A percentile compares a stretch with the other conserved stretches of the same genome.
phyloP scores from a whole-genome alignment of 2,888 invertebrate genomes.

The Caenorhabditis uteleia region DNA sequence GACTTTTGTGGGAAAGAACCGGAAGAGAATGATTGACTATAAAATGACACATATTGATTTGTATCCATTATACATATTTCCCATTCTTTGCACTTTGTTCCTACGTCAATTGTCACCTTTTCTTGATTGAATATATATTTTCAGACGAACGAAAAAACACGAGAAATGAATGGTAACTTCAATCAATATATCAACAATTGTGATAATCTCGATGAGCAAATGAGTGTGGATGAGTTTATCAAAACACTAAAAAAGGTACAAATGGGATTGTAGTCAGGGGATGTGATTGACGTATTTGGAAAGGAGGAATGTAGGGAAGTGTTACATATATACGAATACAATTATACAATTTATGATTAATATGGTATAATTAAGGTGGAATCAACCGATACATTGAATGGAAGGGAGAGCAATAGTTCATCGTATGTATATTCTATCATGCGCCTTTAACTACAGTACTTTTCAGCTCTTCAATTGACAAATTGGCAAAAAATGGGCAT shows the following conservation, averaged over 20 bases:
- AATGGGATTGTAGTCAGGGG: no score
- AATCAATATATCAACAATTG: slow-evolving; percentile 38
- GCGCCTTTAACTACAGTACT: no score
- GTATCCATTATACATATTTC: no score
- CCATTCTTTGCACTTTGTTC: neutral
- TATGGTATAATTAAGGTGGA: slow-evolving; percentile 18
- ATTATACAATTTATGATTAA: no score
- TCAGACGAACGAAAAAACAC: neutral
- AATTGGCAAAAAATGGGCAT: slow-evolving; percentile 18
- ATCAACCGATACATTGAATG: slow-evolving; percentile 32
- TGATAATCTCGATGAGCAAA: slow-evolving; percentile 46
- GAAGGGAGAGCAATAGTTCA: slow-evolving; percentile 20
- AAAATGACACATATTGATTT: no score
- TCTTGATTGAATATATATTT: neutral
- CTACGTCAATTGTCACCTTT: neutral
- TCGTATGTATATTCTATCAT: no score
- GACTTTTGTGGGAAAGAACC: no score
- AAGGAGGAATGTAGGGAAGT: no score
- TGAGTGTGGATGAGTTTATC: slow-evolving; percentile 48
- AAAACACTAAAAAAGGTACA: slow-evolving; percentile 49
- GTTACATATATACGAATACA: no score
- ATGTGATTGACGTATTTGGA: no score
- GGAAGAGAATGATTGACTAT: no score
- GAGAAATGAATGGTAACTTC: slow-evolving; percentile 35
- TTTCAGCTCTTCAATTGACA: slow-evolving; percentile 33